Evolutionary conservation across 2,888 invertebrate species (phyloP).

Genomic region (Digitonthophagus gazella): DNA sequence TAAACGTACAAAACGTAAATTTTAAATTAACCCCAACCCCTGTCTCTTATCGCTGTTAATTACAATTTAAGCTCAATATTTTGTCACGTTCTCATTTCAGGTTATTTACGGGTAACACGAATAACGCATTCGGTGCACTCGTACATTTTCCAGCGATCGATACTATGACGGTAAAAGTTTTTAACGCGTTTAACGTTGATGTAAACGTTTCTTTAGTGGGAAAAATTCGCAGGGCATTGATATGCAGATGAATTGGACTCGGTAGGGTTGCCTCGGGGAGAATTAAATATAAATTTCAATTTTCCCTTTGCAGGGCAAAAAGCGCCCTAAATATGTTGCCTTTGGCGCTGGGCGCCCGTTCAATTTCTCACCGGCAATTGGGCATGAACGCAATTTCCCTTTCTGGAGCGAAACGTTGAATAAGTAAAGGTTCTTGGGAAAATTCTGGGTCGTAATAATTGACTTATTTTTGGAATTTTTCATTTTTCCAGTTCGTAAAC

Average conservation of each 20-base stretch:
- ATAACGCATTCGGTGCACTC: background rate
- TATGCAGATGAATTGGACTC: background rate
- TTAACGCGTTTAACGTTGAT: background rate
- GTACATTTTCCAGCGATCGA: background rate
- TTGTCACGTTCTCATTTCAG: background rate
- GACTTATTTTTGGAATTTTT: background rate
- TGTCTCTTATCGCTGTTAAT: background rate
- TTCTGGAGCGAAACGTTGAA: background rate
- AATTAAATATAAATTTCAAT: constrained; percentile 16
- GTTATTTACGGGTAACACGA: background rate
- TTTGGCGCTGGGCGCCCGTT: background rate
- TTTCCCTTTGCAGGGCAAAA: constrained; percentile 4
- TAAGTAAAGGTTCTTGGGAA: background rate
- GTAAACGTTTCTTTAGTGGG: no score
- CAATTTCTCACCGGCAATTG: constrained; percentile 1
- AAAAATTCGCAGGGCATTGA: no score
- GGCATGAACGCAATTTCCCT: constrained; percentile 8
- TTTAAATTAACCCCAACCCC: no score
- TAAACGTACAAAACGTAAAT: no score
- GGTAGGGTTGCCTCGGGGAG: background rate
- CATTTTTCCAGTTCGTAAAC: background rate
- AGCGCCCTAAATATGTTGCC: background rate
- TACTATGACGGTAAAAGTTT: background rate
- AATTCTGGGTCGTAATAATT: background rate
- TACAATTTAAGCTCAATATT: background rate